Percentiles rank a stretch among this genome's conserved stretches.
phyloP scores from a whole-genome alignment of 2,888 invertebrate genomes.

The Rhagonycha lutea region DNA sequence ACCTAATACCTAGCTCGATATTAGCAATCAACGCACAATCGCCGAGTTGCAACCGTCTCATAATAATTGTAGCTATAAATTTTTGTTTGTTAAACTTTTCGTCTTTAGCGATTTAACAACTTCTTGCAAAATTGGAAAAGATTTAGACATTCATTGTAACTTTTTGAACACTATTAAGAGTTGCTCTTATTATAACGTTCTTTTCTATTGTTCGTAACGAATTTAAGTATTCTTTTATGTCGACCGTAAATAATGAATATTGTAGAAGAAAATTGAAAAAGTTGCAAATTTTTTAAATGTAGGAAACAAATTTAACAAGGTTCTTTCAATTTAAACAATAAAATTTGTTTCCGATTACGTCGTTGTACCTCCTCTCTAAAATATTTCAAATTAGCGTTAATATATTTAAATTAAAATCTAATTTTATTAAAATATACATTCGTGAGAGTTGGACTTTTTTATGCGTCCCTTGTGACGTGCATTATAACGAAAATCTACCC shows the following conservation, averaged over 20 bases:
- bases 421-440: not conserved
- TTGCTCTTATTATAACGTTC: not conserved
- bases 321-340: not conserved
- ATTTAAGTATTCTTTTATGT: constrained; percentile 15
- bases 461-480: not conserved
- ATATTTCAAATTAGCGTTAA: not conserved
- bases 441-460: not conserved
- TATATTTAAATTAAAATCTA: not conserved
- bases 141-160: not conserved
- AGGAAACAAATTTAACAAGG: not conserved
- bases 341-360: not conserved
- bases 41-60: too few species aligned
- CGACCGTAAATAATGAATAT: constrained; percentile 1
- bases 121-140: not conserved
- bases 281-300: not conserved
- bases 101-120: not conserved
- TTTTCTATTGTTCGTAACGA: constrained; percentile 12
- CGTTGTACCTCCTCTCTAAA: not conserved
- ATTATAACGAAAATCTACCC: not conserved
- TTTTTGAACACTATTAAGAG: not conserved
- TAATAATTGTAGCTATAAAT: not conserved
- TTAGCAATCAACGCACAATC: too few species aligned
- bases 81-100: not conserved
- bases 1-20: too few species aligned
- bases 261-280: not conserved